These are phyloP conservation scores for Verasper variegatus DNA, from an alignment of 2,113 vertebrate species.

Conservation along the genomic window DNA sequence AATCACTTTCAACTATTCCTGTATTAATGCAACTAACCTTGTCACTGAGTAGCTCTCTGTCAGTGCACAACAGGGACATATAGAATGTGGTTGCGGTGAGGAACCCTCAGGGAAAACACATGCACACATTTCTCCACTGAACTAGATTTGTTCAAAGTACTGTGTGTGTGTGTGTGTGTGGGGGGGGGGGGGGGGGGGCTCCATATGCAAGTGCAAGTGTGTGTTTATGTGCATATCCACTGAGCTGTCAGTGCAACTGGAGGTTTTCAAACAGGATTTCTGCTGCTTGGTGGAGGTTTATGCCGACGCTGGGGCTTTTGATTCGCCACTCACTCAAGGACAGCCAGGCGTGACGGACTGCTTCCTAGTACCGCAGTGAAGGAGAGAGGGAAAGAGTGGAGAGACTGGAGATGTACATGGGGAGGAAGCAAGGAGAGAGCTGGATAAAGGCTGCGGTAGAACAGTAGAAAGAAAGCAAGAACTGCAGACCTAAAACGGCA, in stretches of 20 bases:
- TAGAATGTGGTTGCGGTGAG: not conserved
- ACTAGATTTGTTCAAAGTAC: not conserved
- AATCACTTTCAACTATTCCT: slow-evolving; percentile 1
- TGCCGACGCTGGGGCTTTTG: slow-evolving; percentile 53
- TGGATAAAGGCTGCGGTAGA: slow-evolving; percentile 11
- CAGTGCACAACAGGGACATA: not conserved
- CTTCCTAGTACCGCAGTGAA: slow-evolving; percentile 30
- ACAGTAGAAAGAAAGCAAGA: slow-evolving; percentile 1
- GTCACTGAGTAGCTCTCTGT: not conserved
- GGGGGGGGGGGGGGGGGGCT: not conserved
- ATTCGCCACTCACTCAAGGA: slow-evolving; percentile 50
- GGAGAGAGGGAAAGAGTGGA: slow-evolving; percentile 4
- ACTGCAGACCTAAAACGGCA: not conserved
- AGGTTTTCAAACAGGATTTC: slow-evolving; percentile 63
- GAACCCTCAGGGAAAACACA: not conserved
- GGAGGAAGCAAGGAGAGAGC: slow-evolving; percentile 2
- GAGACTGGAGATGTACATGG: not conserved
- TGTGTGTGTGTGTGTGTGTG: not conserved
- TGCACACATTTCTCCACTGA: not conserved
- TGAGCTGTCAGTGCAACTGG: slow-evolving; percentile 48
- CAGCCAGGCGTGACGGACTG: slow-evolving; percentile 48
- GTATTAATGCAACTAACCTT: not conserved
- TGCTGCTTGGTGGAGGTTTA: slow-evolving; percentile 51
- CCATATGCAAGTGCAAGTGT: not conserved
- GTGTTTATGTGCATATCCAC: slow-evolving; percentile 4